These are phyloP conservation scores for Hypsopygia costalis DNA, from an alignment of 2,888 invertebrate genomes.

Conservation along the genomic window DNA sequence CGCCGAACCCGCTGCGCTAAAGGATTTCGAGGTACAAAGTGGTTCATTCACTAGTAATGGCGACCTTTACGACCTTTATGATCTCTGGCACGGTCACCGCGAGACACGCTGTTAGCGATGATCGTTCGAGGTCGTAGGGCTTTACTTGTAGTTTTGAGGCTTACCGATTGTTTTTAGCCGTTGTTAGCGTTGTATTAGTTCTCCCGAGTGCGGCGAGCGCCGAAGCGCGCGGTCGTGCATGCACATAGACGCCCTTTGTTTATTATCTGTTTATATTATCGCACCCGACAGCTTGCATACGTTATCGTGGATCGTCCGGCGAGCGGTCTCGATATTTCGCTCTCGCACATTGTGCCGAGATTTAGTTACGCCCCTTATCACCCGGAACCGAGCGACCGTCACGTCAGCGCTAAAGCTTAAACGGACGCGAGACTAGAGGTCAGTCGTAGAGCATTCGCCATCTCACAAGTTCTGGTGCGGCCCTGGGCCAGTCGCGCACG, in stretches of 20 bases:
- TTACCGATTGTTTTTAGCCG: slow-evolving; percentile 81
- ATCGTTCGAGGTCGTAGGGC: slow-evolving; percentile 80
- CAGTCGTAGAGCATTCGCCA: slow-evolving; percentile 79
- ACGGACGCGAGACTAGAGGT: slow-evolving; percentile 67
- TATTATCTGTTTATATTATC: slow-evolving; percentile 75
- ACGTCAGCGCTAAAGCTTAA: slow-evolving; percentile 46
- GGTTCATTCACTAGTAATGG: slow-evolving; percentile 77
- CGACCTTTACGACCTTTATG: slow-evolving; percentile 57
- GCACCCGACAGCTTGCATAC: slow-evolving; percentile 78
- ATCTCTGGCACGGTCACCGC: slow-evolving; percentile 63
- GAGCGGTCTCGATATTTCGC: slow-evolving; percentile 63
- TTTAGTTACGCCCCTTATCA: slow-evolving; percentile 55
- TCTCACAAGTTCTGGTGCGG: slow-evolving; percentile 80
- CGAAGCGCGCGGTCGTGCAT: slow-evolving; percentile 74
- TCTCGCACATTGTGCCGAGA: slow-evolving; percentile 58
- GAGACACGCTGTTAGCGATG: slow-evolving; percentile 61
- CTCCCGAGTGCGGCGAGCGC: slow-evolving; percentile 77
- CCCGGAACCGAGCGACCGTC: slow-evolving; percentile 60
- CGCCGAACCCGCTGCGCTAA: slow-evolving; percentile 85
- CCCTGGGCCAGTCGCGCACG: slow-evolving; percentile 33
- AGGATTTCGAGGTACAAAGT: slow-evolving; percentile 92
- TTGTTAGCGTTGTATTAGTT: slow-evolving; percentile 80
- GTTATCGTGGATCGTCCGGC: slow-evolving; percentile 70
- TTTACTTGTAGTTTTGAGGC: slow-evolving; percentile 82
- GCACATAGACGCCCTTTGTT: slow-evolving; percentile 78